Percentiles rank a stretch among this genome's conserved stretches.
Evolutionary conservation across 2,888 invertebrate species (phyloP).

Genomic region (Cephus sareptanus): DNA sequence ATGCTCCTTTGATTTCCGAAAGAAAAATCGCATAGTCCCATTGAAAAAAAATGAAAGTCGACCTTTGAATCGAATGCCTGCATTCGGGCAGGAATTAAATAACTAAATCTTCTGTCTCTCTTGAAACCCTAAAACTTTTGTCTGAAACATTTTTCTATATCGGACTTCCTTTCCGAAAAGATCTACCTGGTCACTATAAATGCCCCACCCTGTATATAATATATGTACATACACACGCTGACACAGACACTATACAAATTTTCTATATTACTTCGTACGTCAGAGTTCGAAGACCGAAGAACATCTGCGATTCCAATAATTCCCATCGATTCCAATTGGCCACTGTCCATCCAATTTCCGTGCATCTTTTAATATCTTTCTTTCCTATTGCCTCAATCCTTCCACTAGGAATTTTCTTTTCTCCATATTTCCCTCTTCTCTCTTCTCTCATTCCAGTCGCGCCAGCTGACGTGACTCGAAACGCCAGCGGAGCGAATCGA

Average conservation of each 20-base stretch:
- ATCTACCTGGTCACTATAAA: no score
- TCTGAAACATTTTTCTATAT: no score
- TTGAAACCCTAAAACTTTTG: no score
- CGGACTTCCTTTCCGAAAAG: no score
- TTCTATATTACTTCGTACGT: not conserved
- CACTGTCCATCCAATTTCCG: not conserved
- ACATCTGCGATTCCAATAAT: constrained; percentile 3
- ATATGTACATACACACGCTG: not conserved
- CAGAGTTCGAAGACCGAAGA: not conserved
- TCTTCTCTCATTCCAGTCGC: constrained; percentile 10
- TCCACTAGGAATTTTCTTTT: not conserved
- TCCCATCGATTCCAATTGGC: not conserved
- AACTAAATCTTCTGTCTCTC: no score
- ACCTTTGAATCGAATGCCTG: no score
- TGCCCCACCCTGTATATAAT: no score
- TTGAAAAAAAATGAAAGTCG: no score
- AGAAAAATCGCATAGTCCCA: no score
- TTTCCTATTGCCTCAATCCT: not conserved
- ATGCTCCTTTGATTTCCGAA: no score
- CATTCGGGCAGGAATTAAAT: no score
- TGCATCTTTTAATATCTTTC: not conserved
- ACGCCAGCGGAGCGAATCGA: constrained; percentile 31
- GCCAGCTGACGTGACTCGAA: constrained; percentile 36
- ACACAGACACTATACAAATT: no score
- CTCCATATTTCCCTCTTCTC: not conserved